These are phyloP conservation scores for Leuciscus idus DNA, from an alignment of 2,113 vertebrate genomes.

Conservation along the genomic window DNA sequence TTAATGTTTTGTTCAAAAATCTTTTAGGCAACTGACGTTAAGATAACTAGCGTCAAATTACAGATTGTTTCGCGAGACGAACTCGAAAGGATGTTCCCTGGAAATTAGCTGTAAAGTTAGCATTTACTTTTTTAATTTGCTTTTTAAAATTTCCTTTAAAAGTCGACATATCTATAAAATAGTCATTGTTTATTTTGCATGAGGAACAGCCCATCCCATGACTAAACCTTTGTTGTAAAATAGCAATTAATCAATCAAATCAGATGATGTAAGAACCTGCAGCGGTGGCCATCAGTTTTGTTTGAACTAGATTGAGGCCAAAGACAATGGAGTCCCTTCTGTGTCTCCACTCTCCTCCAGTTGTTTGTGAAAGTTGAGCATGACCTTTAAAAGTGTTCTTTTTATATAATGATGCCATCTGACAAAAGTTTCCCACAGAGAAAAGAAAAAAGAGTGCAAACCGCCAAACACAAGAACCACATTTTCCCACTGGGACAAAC, in stretches of 20 bases:
- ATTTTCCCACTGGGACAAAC: not conserved
- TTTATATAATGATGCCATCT: slow-evolving; percentile 35
- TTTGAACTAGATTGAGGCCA: slow-evolving; percentile 43
- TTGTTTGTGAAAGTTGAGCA: slow-evolving; percentile 40
- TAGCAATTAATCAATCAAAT: not conserved
- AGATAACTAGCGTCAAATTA: not conserved
- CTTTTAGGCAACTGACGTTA: no score
- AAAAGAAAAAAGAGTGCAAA: slow-evolving; percentile 14
- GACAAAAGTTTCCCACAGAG: slow-evolving; percentile 31
- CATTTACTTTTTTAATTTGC: not conserved
- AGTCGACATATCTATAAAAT: not conserved
- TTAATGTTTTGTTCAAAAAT: not conserved
- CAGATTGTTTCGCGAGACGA: not conserved
- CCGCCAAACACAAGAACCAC: slow-evolving; percentile 13
- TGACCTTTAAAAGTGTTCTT: slow-evolving; percentile 29
- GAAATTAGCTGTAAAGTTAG: not conserved
- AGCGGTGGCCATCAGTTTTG: not conserved
- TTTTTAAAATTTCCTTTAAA: not conserved
- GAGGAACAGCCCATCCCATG: not conserved
- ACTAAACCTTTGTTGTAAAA: slow-evolving; percentile 13
- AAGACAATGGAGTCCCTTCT: slow-evolving; percentile 19
- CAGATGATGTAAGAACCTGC: not conserved
- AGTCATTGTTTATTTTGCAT: not conserved
- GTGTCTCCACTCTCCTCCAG: slow-evolving; percentile 16
- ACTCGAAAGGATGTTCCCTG: not conserved